Conservation (phyloP, 1,140 invertebrate species). For the Psix sp. region DNA sequence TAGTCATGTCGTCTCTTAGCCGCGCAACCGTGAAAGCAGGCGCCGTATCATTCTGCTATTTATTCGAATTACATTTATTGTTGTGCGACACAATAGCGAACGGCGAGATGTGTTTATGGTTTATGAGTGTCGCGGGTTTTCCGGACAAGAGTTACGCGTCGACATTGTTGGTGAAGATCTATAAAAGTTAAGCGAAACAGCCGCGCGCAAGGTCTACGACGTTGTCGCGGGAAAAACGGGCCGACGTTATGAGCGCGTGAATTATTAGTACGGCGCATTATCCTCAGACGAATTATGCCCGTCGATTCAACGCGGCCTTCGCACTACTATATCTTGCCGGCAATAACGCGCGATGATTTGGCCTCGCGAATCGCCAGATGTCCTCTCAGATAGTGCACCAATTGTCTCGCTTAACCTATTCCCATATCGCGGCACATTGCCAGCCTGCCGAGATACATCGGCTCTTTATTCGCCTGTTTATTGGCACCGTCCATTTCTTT, state of each 20-base stretch:
- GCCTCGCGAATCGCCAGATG: slow-evolving; percentile 22
- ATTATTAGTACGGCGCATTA: slow-evolving; percentile 35
- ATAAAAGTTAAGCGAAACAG: slow-evolving; percentile 47
- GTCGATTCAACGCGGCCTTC: slow-evolving; percentile 21
- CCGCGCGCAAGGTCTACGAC: slow-evolving; percentile 15
- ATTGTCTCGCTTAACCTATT: slow-evolving; percentile 46
- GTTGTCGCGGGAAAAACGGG: slow-evolving; percentile 36
- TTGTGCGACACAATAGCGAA: slow-evolving; percentile 61
- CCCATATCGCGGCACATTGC: slow-evolving; percentile 27
- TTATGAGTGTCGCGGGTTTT: slow-evolving; percentile 66
- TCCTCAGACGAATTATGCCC: slow-evolving; percentile 30
- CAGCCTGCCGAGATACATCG: slow-evolving; percentile 19
- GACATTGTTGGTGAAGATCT: slow-evolving; percentile 52
- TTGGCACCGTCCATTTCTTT: too few species aligned
- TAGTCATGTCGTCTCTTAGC: not conserved
- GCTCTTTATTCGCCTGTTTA: slow-evolving; percentile 34
- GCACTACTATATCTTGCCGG: slow-evolving; percentile 28
- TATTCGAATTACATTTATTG: slow-evolving; percentile 69
- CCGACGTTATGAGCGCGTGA: slow-evolving; percentile 20
- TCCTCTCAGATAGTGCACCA: slow-evolving; percentile 26
- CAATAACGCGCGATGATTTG: slow-evolving; percentile 44
- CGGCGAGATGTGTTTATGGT: slow-evolving; percentile 63
- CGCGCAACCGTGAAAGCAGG: slow-evolving; percentile 25
- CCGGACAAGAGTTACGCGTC: slow-evolving; percentile 42
- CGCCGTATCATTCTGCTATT: slow-evolving; percentile 59